Evolutionary conservation across 2,113 vertebrate genomes (phyloP).

Genomic region (Platanista minor): DNA sequence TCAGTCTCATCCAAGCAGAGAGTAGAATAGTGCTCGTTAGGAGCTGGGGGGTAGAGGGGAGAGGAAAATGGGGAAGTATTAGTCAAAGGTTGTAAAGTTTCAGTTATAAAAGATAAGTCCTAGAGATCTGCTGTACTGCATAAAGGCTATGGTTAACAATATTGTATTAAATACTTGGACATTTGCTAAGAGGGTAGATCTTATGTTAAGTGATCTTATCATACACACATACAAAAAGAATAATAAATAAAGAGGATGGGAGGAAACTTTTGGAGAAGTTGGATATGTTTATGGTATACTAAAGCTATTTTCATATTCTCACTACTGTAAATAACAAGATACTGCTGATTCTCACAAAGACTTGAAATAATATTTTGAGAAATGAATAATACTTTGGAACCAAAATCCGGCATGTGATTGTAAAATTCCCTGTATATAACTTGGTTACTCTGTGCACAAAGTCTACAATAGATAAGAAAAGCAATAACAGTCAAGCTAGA

Average conservation of each 20-base stretch:
- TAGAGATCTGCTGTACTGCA: background rate
- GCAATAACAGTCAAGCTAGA: background rate
- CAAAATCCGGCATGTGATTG: background rate
- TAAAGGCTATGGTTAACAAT: background rate
- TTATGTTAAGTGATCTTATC: background rate
- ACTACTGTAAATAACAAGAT: background rate
- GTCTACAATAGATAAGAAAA: background rate
- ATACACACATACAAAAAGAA: background rate
- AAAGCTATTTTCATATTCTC: background rate
- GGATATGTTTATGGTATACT: background rate
- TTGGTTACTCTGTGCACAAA: background rate
- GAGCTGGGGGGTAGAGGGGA: accelerated
- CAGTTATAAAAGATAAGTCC: background rate
- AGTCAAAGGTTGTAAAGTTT: background rate
- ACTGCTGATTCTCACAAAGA: background rate
- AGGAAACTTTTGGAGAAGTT: background rate
- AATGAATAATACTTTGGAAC: background rate
- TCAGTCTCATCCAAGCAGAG: background rate
- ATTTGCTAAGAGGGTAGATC: background rate
- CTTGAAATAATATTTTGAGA: background rate
- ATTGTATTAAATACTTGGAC: background rate
- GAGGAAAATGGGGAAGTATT: background rate
- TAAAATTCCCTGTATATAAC: background rate
- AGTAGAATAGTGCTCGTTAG: background rate
- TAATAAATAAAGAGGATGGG: background rate